phyloP scores from a whole-genome alignment of 1,140 invertebrate species.

The Bathynomus jamesi region DNA sequence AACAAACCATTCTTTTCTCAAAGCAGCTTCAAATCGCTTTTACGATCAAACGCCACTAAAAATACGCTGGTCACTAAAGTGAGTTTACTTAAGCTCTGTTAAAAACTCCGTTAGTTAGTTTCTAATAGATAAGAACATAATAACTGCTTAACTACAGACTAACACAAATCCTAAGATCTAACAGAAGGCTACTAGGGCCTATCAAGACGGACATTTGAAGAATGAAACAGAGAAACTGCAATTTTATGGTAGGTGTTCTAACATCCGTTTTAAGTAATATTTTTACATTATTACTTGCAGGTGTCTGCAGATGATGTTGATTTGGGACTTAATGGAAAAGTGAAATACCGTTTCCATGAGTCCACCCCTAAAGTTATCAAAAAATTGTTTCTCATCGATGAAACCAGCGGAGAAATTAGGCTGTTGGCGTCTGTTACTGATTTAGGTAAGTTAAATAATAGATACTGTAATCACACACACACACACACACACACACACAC shows the following conservation, averaged over 20 bases:
- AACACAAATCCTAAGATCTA: too few species aligned
- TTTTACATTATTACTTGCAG: too few species aligned
- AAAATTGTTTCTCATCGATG: conserved; percentile 53
- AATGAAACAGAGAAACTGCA: too few species aligned
- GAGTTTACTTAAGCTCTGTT: not conserved
- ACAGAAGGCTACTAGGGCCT: too few species aligned
- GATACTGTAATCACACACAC: conserved; percentile 2
- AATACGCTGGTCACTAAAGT: conserved; percentile 60
- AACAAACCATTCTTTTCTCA: conserved; percentile 71
- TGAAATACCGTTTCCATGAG: conserved; percentile 84
- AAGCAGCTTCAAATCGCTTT: conserved; percentile 67
- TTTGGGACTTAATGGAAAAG: conserved; percentile 84
- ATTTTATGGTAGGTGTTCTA: too few species aligned
- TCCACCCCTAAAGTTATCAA: conserved; percentile 77
- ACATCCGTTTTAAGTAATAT: too few species aligned
- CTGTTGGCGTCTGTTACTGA: conserved; percentile 52
- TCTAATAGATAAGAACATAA: too few species aligned
- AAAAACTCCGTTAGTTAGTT: too few species aligned
- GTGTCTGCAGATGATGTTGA: conserved; percentile 84
- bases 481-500: too few species aligned
- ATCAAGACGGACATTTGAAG: too few species aligned
- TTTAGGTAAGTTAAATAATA: conserved; percentile 45
- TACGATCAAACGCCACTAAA: conserved; percentile 64
- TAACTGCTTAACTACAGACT: too few species aligned
- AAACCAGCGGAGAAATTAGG: conserved; percentile 56